Evolutionary conservation across 2,113 vertebrate species (phyloP), one percentile per base, ranked within the genome.

Genomic region (Sander vitreus): DNA sequence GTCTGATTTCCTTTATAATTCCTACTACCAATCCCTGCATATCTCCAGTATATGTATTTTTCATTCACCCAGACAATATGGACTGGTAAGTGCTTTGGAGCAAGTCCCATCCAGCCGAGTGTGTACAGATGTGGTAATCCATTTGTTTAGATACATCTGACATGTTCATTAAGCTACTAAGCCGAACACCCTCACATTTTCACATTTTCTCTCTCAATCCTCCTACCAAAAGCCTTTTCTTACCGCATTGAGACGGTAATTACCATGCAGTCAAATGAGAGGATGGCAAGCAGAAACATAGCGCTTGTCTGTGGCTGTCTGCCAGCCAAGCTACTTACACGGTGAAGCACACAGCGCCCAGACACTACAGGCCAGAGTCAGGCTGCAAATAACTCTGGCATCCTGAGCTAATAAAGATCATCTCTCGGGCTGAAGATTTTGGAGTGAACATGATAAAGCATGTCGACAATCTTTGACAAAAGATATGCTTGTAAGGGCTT

Each of bases 101-200:
- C 53, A 14, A 59, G 62, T 58, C 8, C 21, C 14, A 91, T 90
- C 80, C 85, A 84, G 83, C 88, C 8, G n/a, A 88, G 72, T 90
- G 90, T 90, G 82, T 85, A 84, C 80, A 80, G 88, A 91, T 85
- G 83, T 90, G 78, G 78, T 93, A 93, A 93, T 93, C 91, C 91
- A 89, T 93, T 94, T 93, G 93, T 94, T 94, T 91, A 91, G 93
- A 91, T 87, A 88, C 89, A 91, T 91, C 88, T 90, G 93, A 94
- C 92, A 92, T 79, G 86, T 93, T 92, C 92, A 94, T 95, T 93
- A 94, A 87, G 87, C 85, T 69, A 76, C 88, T 89, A 91, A 93
- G 90, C 92, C 89, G 87, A 88, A 88, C 92, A 84, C 84, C 69
- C 81, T 87, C 90, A 83, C 86, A 80, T 85, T 89, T 88, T 62